Evolutionary conservation across 2,888 invertebrate species (phyloP), one percentile per base, ranked within the genome.

Genomic region (Ophion ellenae): DNA sequence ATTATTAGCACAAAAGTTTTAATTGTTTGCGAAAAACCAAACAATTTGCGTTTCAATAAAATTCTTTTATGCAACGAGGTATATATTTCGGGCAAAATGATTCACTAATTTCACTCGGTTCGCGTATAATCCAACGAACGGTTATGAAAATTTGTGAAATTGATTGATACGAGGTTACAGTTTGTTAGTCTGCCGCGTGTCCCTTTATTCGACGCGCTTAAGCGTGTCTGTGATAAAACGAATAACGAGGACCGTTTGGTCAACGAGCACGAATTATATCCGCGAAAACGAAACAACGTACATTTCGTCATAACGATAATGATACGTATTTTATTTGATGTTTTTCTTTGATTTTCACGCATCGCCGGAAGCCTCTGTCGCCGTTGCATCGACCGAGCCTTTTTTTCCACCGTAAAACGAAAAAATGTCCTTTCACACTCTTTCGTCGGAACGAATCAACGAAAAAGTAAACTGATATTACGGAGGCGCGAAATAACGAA

Each of bases 211-310:
- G 28, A 32, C 57, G 32, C 36, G 36, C n/a, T n/a, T 32, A 10
- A 36, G 36, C 36, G 59, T 57, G 61, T 10, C 7, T 20, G 28
- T 28, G 40, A 74, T 61, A 40, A 74, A 74, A 74, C 32, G 73
- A 40, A 74, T 74, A 61, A 74, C 61, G 73, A 74, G 61, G 20
- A 57, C 40, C 40, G 40, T 36, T 24, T 10, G 73, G 36, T 74
- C 73, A 61, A 45, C 24, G 61, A 61, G 73, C 20, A 10, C 36
- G 61, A 40, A 74, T 61, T 61, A 40, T 40, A 36, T 59, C 14
- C 32, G 40, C 4, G 36, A 57, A 7, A 36, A n/a, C 9, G 14
- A 40, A 59, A 40, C 40, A 59, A 24, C 20, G 40, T n/a, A 17
- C n/a, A 9, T 24, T 61, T 74, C 5, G 24, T 3, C 61, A 24